phyloP scores from a whole-genome alignment of 2,113 vertebrate genomes.

The Promerops cafer region DNA sequence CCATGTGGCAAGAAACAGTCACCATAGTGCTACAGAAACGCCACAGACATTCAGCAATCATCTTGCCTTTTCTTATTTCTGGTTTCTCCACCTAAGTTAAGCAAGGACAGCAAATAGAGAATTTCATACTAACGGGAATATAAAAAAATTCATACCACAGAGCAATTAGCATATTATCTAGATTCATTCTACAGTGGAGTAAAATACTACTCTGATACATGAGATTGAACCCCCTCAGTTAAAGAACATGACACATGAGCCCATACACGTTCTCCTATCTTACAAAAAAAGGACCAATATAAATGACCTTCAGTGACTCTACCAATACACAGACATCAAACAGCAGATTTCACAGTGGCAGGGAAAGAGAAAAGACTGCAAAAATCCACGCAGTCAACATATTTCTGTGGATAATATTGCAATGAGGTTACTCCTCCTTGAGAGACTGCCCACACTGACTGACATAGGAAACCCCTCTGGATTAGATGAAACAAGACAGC shows the following conservation, averaged over 20 bases:
- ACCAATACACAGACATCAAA: neutral
- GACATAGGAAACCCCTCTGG: no score
- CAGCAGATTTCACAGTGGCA: neutral
- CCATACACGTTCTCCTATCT: neutral
- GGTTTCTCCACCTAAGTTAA: neutral
- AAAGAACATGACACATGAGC: neutral
- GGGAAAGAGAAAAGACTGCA: neutral
- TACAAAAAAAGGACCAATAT: neutral
- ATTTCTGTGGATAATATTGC: neutral
- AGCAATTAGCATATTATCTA: neutral
- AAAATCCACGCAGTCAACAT: neutral
- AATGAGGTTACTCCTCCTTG: neutral
- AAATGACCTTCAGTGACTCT: neutral
- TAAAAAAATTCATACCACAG: neutral
- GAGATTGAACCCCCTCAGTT: neutral
- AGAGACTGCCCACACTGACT: neutral
- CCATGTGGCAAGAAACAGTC: neutral
- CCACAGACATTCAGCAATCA: neutral
- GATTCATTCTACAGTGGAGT: neutral
- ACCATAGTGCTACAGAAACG: neutral
- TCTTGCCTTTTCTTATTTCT: neutral
- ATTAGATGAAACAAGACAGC: no score
- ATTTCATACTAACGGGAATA: neutral
- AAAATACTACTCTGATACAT: neutral
- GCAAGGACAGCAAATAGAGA: neutral